Base-by-base conservation (phyloP, 2,113 vertebrate species). In the Jacana jacana region DNA sequence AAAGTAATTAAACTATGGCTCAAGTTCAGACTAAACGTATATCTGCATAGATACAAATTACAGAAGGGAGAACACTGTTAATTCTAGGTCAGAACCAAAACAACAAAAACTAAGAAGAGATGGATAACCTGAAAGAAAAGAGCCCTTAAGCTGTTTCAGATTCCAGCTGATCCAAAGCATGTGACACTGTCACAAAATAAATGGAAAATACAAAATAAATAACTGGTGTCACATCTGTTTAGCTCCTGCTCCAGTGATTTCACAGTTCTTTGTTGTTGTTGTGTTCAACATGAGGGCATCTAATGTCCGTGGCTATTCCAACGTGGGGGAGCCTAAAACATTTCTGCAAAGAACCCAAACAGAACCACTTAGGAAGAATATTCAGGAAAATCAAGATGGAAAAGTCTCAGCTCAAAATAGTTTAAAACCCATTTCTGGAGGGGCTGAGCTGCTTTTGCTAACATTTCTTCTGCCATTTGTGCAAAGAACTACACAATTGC, bases 211-310 rank as follows among this genome's bases (percentile, higher is more conserved):
- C 88, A 86, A 93, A 94, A 68, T 82, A 91, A 94, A 68, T 82
- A 91, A 94, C 58, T 61, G 66, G 58, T 93, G 94, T 90, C 95
- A 96, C 71, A 86, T 93, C 86, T 94, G 86, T 35, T 96, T 95
- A 95, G 92, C 64, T 88, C 70, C 92, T 85, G 96, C 90, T 96
- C 75, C 95, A 96, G 78, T 94, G 90, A 93, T 84, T 95, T 51
- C 69, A 86, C 68, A 49, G 70, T 28, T 79, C 79, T 85, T 93
- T 91, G 91, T 83, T 86, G 40, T 91, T 95, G 65, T 91, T 89
- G 49, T 49, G 44, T 30, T 85, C 37, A 76, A 35, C 30, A 35
- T 5, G 58, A 60, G 69, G 86, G 81, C 35, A 71, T 49, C 77
- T 40, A 58, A 19, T 39, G 12, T 17, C 49, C 57, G 60, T 4